phyloP scores from a whole-genome alignment of 2,113 vertebrate genomes.

The Oncorhynchus mykiss region DNA sequence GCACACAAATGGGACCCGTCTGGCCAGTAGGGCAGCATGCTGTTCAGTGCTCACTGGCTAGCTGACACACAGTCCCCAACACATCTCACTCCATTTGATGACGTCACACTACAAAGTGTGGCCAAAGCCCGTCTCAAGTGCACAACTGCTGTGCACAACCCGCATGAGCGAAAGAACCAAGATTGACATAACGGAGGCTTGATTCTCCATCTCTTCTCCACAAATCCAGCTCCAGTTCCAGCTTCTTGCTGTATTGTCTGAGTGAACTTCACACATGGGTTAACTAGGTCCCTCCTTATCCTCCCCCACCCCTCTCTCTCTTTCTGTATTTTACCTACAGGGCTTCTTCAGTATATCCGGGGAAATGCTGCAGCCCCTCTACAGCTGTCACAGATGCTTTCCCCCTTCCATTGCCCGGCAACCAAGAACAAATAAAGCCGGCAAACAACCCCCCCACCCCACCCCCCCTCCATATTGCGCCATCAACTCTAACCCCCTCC shows the following conservation, averaged over 20 bases:
- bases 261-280: slow-evolving; percentile 43
- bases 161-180: not conserved
- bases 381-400: slow-evolving; percentile 47
- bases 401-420: slow-evolving; percentile 20
- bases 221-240: not conserved
- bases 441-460: slow-evolving; percentile 16
- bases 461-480: not conserved
- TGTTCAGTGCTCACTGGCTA: not conserved
- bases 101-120: not conserved
- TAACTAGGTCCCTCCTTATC: not conserved
- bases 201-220: not conserved
- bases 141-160: not conserved
- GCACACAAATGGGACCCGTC: slow-evolving; percentile 11
- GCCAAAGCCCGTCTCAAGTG: not conserved
- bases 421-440: slow-evolving; percentile 30
- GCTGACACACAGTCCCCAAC: not conserved
- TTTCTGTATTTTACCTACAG: not conserved
- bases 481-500: not conserved
- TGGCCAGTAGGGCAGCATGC: not conserved
- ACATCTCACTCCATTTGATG: not conserved
- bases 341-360: not conserved
- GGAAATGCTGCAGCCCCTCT: slow-evolving; percentile 9
- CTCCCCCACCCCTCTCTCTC: not conserved
- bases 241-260: not conserved
- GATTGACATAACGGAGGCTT: not conserved